A percentile compares a stretch with the other conserved stretches of the same genome.
Conservation (phyloP, 2,113 vertebrate species). For the Clarias magur region DNA sequence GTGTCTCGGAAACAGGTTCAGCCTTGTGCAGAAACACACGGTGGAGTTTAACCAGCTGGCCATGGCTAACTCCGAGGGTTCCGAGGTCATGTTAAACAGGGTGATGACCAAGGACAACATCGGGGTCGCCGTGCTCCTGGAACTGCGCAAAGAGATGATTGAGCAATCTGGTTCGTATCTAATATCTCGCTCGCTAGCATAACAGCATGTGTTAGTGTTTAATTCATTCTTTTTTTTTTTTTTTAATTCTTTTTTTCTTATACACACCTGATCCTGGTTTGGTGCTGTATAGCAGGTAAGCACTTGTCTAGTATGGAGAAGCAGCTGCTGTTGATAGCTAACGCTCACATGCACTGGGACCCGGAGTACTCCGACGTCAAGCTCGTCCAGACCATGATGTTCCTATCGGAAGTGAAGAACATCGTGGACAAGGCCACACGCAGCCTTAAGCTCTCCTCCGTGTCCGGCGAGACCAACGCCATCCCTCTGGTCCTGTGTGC, state of each 20-base stretch:
- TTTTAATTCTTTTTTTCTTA: not conserved
- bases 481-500: conserved; percentile 96
- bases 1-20: conserved; percentile 79
- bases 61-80: conserved; percentile 98
- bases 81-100: conserved; percentile 96
- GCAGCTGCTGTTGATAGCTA: conserved; percentile 93
- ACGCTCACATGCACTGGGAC: conserved; percentile 99
- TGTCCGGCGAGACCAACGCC: conserved; percentile 86
- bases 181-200: not conserved
- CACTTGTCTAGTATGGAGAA: conserved; percentile 88
- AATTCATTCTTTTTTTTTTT: not conserved
- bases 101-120: conserved; percentile 99
- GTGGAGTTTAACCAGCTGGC: conserved; percentile 99
- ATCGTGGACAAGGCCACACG: conserved; percentile 96
- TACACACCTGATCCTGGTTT: not conserved
- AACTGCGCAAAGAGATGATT: conserved; percentile 92
- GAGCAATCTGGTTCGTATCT: conserved; percentile 87
- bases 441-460: conserved; percentile 83
- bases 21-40: conserved; percentile 94
- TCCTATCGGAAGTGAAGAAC: conserved; percentile 96
- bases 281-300: conserved; percentile 80
- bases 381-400: conserved; percentile 99
- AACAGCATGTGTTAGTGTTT: not conserved
- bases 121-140: conserved; percentile 90
- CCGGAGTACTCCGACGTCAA: conserved; percentile 97